phyloP scores from a whole-genome alignment of 1,140 invertebrate species.

The Medauroidea extradentata region DNA sequence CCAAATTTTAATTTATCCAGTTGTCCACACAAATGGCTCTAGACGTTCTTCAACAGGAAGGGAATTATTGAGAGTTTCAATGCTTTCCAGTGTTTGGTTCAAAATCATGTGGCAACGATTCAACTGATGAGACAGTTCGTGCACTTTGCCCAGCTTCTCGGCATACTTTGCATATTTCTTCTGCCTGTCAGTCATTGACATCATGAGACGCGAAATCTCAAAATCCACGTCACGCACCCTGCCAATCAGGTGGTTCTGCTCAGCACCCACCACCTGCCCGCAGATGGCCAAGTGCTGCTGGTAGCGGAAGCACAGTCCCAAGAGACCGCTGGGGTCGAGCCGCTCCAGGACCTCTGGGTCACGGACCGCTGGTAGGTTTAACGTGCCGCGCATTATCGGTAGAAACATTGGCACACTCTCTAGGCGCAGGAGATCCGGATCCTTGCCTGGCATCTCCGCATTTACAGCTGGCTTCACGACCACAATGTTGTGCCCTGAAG shows the following conservation, averaged over 20 bases:
- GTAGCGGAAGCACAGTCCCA: conserved; percentile 53
- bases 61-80: conserved; percentile 79
- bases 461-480: conserved; percentile 72
- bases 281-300: conserved; percentile 54
- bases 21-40: conserved; percentile 88
- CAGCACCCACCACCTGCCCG: conserved; percentile 63
- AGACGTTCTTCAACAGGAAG: conserved; percentile 78
- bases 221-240: conserved; percentile 76
- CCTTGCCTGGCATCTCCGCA: conserved; percentile 60
- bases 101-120: conserved; percentile 76
- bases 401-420: conserved; percentile 86
- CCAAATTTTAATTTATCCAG: conserved; percentile 57
- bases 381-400: conserved; percentile 84
- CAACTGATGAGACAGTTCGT: conserved; percentile 70
- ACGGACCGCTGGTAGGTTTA: conserved; percentile 77
- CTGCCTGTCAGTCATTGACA: conserved; percentile 69
- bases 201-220: conserved; percentile 65
- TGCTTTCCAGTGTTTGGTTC: conserved; percentile 77
- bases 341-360: conserved; percentile 87
- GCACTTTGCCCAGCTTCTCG: conserved; percentile 76
- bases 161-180: conserved; percentile 77
- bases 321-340: conserved; percentile 58
- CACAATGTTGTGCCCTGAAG: conserved; percentile 64
- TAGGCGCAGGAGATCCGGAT: conserved; percentile 74
- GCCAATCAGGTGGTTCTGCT: conserved; percentile 65